A percentile compares a stretch with the other conserved stretches of the same genome.
These are phyloP conservation scores for Drosophila borborema DNA, from an alignment of 2,888 invertebrate genomes.

Conservation along the genomic window DNA sequence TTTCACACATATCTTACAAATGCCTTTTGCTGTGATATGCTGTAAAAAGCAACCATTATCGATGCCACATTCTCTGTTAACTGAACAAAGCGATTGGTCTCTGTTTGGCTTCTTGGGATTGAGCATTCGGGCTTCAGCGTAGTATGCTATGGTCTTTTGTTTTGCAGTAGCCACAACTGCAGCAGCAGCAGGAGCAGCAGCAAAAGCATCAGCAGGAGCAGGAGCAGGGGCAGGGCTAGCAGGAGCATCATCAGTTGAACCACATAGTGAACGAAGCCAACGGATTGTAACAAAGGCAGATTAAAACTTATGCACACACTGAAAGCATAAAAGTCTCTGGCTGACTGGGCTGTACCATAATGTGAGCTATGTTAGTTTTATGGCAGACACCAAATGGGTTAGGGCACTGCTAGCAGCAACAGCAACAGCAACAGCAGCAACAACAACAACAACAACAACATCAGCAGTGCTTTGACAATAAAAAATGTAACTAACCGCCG, in stretches of 20 bases:
- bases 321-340: constrained; percentile 48
- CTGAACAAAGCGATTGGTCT: constrained; percentile 18
- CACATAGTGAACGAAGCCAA: constrained; percentile 35
- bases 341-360: constrained; percentile 59
- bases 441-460: constrained; percentile 22
- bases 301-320: constrained; percentile 80
- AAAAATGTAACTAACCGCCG: constrained; percentile 77
- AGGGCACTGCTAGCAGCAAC: constrained; percentile 34
- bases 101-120: constrained; percentile 16
- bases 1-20: constrained; percentile 20
- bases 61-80: constrained; percentile 19
- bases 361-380: constrained; percentile 80
- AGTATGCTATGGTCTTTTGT: constrained; percentile 12
- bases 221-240: constrained; percentile 1
- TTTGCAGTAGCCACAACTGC: constrained; percentile 11
- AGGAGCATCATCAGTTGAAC: constrained; percentile 24
- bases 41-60: constrained; percentile 30
- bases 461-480: constrained; percentile 69
- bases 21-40: constrained; percentile 20
- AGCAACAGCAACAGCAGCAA: constrained; percentile 8
- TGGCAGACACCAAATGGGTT: constrained; percentile 75
- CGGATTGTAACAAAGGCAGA: constrained; percentile 76
- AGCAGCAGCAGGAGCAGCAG: constrained; percentile 12
- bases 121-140: constrained; percentile 34
- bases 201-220: background rate